Percentiles rank a stretch among this genome's conserved stretches.
These are phyloP conservation scores for Pinna nobilis DNA, from an alignment of 1,140 invertebrate genomes.

Conservation along the genomic window DNA sequence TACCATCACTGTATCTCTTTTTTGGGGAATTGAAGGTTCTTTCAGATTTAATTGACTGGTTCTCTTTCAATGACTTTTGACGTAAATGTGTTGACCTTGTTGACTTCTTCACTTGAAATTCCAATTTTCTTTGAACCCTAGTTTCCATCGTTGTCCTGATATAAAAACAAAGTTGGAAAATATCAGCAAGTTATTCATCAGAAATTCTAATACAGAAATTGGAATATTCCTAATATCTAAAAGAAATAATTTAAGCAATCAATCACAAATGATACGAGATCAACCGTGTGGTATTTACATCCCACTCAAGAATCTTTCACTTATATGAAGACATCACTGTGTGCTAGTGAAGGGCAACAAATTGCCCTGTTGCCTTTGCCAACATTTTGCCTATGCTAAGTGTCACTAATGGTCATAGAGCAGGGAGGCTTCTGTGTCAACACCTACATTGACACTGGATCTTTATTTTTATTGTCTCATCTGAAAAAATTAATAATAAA, in stretches of 20 bases:
- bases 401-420: too few species aligned
- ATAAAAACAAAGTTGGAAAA: neutral
- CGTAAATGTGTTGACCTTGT: slow-evolving; percentile 26
- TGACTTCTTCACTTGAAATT: slow-evolving; percentile 53
- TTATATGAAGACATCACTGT: too few species aligned
- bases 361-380: neutral
- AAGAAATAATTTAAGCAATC: slow-evolving; percentile 27
- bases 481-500: too few species aligned
- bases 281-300: too few species aligned
- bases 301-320: too few species aligned
- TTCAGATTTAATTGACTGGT: neutral
- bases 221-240: neutral
- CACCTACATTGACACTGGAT: too few species aligned
- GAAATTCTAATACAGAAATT: neutral
- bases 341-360: too few species aligned
- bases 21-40: slow-evolving; percentile 34
- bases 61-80: neutral
- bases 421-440: too few species aligned
- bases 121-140: slow-evolving; percentile 51
- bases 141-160: slow-evolving; percentile 17
- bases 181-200: neutral
- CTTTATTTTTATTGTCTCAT: too few species aligned
- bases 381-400: too few species aligned
- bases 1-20: slow-evolving; percentile 40
- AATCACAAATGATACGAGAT: too few species aligned